Evolutionary conservation across 92 coral and sea anemone species (phyloP).

Genomic region (Scolanthus callimorphus): DNA sequence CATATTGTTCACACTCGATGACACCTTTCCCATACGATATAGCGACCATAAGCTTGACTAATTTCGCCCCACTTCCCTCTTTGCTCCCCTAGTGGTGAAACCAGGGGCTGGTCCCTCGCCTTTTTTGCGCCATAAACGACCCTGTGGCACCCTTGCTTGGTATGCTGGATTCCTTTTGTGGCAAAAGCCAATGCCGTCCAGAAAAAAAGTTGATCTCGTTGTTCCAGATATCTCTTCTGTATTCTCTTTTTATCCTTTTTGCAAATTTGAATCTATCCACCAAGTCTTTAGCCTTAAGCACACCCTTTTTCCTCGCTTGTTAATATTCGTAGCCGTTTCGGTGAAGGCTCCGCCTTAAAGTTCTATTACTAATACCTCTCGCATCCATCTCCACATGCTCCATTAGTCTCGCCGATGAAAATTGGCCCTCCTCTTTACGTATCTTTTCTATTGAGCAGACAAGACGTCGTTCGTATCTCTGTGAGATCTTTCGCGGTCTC

Average conservation of each 20-base stretch:
- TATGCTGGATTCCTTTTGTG: conserved; percentile 11
- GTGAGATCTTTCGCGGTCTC: conserved; percentile 15
- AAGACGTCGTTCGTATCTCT: conserved; percentile 10
- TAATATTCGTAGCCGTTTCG: conserved; percentile 15
- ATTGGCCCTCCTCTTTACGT: conserved; percentile 18
- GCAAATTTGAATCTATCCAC: conserved; percentile 31
- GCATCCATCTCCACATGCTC: conserved; percentile 1
- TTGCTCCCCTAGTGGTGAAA: conserved; percentile 38
- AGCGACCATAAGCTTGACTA: conserved; percentile 24
- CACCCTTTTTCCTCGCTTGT: conserved; percentile 42
- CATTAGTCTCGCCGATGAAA: conserved; percentile 21
- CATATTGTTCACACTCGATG: conserved; percentile 22
- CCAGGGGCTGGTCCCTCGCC: conserved; percentile 18
- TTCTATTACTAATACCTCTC: conserved; percentile 8
- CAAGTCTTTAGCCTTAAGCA: too few relatives aligned
- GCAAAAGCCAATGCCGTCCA: conserved; percentile 23
- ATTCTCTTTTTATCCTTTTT: conserved; percentile 5
- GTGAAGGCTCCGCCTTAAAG: conserved; percentile 16
- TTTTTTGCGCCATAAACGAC: conserved; percentile 15
- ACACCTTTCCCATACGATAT: conserved; percentile 28
- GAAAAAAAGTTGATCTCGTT: conserved; percentile 2
- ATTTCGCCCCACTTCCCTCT: conserved; percentile 30
- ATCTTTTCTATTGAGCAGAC: conserved; percentile 10
- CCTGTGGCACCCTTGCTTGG: conserved; percentile 18
- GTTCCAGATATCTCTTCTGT: conserved; percentile 9